Evolutionary conservation across 2,113 vertebrate species (phyloP).

Genomic region (Sorex fumeus): DNA sequence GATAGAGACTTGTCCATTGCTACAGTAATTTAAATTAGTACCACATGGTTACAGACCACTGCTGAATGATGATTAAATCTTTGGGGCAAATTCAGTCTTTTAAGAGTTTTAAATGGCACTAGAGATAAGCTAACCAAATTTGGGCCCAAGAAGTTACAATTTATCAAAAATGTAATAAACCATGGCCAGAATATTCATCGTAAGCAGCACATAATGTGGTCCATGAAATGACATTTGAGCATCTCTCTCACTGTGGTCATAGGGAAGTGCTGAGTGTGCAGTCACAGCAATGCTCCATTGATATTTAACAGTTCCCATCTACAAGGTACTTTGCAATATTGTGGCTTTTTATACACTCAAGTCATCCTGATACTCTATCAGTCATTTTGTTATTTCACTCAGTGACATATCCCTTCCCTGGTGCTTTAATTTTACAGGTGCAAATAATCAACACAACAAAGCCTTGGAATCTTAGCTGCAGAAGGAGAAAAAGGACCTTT

Average conservation of each 20-base stretch:
- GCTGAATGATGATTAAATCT: conserved; percentile 87
- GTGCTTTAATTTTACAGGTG: conserved; percentile 63
- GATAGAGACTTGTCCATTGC: conserved; percentile 89
- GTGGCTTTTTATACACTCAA: conserved; percentile 80
- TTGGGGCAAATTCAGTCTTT: conserved; percentile 86
- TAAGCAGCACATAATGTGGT: conserved; percentile 86
- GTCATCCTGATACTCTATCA: conserved; percentile 73
- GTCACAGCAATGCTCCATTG: conserved; percentile 85
- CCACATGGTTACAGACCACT: conserved; percentile 89
- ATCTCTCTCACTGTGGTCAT: conserved; percentile 81
- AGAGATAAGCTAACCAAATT: conserved; percentile 86
- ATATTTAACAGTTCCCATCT: conserved; percentile 85
- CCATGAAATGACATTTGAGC: conserved; percentile 88
- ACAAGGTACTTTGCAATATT: conserved; percentile 58
- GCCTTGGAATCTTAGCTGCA: conserved; percentile 45
- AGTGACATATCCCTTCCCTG: conserved; percentile 41
- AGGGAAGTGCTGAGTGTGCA: conserved; percentile 85
- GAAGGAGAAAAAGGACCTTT: neutral
- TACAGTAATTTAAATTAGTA: conserved; percentile 91
- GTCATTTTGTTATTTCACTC: conserved; percentile 60
- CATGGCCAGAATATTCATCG: conserved; percentile 84
- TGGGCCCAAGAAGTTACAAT: conserved; percentile 86
- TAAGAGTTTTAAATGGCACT: conserved; percentile 82
- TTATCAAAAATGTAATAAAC: conserved; percentile 89
- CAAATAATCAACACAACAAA: conserved; percentile 63